Evolutionary conservation across 1,140 invertebrate genomes (phyloP), one percentile per base, ranked within the genome.

Genomic region (Drosophila tsacasi): DNA sequence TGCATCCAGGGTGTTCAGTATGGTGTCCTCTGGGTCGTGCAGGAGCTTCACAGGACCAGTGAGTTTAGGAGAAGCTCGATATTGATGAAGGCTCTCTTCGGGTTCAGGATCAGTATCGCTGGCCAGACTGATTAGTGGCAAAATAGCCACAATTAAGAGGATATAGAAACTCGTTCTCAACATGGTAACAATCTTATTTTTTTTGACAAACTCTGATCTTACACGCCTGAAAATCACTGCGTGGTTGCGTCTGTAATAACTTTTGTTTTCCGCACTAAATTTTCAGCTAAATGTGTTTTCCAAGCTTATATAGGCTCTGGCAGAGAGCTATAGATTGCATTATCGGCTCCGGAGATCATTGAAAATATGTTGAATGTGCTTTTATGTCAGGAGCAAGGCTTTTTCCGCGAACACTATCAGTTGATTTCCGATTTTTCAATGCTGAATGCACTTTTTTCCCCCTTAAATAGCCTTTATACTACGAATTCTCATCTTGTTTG

Each of bases 141-240:
- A 2, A 2, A 72, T 12, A 0, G 49, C n/a, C 46, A 77, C 0
- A 23, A 64, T 46, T 4, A 66, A 10, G 8, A 52, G 2, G 2
- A 12, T 32, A 30, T 42, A 7, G 2, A 50, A 47, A 23, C 2
- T 13, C 5, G 19, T 74, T 69, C 0, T 8, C 1, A 25, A 8
- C 74, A 75, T 79, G n/a, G 25, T 12, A 40, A 42, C 21, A 15
- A 4, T 46, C 9, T 25, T 9, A 32, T 65, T 39, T 9, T 37
- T 39, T 39, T 12, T 1, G n/a, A n/a, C 21, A 46, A 46, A 39
- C n/a, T 73, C 15, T 10, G 0, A 25, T 42, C 6, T 19, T 17
- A 30, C 74, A 85, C 85, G 86, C 85, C 85, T 79, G 78, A 67
- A 59, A 49, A 68, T 82, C 82, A 90, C 86, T 90, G 85, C 85